Evolutionary conservation across 2,888 invertebrate genomes (phyloP).

Genomic region (Teleogryllus oceanicus): DNA sequence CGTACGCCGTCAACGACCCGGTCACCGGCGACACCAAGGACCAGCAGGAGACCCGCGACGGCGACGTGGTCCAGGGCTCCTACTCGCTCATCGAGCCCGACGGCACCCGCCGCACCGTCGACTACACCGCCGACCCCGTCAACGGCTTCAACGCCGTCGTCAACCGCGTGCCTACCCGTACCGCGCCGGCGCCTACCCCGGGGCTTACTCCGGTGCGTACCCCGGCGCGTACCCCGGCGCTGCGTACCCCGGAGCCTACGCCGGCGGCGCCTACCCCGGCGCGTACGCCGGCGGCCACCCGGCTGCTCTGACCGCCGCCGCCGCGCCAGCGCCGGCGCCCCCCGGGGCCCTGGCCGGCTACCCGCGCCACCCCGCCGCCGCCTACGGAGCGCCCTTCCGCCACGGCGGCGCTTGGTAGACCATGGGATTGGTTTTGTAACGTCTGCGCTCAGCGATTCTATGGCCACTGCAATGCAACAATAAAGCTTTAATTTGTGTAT

Average conservation of each 20-base stretch:
- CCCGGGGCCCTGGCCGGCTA: neutral
- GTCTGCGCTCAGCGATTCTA: no score
- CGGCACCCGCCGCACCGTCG: neutral
- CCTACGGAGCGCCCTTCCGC: neutral
- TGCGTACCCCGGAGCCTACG: neutral
- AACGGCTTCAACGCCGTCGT: conserved; percentile 18
- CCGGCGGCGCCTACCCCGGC: neutral
- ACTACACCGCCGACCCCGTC: conserved; percentile 10
- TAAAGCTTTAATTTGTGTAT: conserved; percentile 3
- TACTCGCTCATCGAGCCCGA: neutral
- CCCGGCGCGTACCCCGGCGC: neutral
- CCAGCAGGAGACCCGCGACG: conserved; percentile 6
- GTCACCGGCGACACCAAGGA: neutral
- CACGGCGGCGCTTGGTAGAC: neutral
- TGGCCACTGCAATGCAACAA: neutral
- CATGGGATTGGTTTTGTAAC: no score
- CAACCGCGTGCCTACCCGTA: neutral
- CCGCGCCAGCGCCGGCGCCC: neutral
- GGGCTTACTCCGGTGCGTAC: neutral
- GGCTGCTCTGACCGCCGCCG: neutral
- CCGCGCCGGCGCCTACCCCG: neutral
- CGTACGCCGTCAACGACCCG: no score
- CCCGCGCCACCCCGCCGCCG: neutral
- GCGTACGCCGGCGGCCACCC: neutral
- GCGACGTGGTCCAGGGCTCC: neutral